A percentile compares a stretch with the other conserved stretches of the same genome.
phyloP scores from a whole-genome alignment of 2,113 vertebrate genomes.

The Hirundichthys speculiger region DNA sequence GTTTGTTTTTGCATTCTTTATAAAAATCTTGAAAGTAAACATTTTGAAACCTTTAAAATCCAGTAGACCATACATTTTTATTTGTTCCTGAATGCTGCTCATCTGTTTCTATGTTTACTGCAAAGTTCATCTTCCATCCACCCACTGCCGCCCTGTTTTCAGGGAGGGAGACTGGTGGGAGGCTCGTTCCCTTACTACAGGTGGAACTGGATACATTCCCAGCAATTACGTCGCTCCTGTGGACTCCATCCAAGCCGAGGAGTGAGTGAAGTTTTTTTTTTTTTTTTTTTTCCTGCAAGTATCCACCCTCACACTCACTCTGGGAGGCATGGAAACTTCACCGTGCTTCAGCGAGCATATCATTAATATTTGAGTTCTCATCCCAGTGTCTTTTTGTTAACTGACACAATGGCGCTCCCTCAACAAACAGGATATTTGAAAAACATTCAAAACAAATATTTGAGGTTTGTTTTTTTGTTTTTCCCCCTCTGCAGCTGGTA shows the following conservation, averaged over 20 bases:
- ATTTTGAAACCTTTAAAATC: no score
- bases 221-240: conserved; percentile 99
- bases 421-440: not conserved
- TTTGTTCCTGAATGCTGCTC: no score
- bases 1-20: no score
- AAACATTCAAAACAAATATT: conserved; percentile 10
- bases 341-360: conserved; percentile 4
- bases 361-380: conserved; percentile 37
- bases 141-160: conserved; percentile 38
- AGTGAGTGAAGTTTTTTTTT: conserved; percentile 85
- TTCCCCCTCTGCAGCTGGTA: conserved; percentile 87
- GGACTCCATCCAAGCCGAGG: conserved; percentile 98
- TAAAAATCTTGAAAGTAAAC: no score
- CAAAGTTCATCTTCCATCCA: conserved; percentile 11
- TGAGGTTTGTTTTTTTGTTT: not conserved
- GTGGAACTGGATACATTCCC: conserved; percentile 98
- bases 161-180: conserved; percentile 99
- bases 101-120: conserved; percentile 2
- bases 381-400: conserved; percentile 10
- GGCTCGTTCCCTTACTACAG: conserved; percentile 95
- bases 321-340: conserved; percentile 4
- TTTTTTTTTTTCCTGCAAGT: not conserved
- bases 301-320: not conserved
- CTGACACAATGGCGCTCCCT: not conserved
- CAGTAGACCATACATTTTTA: no score